Evolutionary conservation across 2,113 vertebrate genomes (phyloP).

Genomic region (Sebastes fasciatus): DNA sequence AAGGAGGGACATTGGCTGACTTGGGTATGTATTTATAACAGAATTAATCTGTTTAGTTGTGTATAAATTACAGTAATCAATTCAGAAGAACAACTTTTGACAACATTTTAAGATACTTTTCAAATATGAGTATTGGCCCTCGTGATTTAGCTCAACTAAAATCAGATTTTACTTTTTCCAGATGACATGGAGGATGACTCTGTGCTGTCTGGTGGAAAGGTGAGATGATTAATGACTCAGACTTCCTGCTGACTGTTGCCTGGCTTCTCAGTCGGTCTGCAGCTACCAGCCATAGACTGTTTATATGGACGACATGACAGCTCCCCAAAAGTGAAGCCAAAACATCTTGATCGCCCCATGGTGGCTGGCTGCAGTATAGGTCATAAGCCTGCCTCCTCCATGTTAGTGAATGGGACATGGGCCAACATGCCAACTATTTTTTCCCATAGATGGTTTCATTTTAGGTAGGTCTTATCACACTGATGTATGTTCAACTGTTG

Average conservation of each 20-base stretch:
- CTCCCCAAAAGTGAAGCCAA: no score
- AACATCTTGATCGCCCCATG: no score
- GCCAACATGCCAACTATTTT: no score
- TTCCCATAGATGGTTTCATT: no score
- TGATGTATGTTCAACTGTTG: no score
- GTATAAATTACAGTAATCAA: not conserved
- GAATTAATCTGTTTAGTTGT: not conserved
- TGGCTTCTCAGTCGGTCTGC: not conserved
- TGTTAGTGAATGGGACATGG: no score
- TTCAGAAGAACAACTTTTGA: not conserved
- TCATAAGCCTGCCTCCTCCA: no score
- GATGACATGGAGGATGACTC: slow-evolving; percentile 98
- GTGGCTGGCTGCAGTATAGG: no score
- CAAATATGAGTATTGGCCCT: not conserved
- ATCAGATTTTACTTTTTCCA: slow-evolving; percentile 58
- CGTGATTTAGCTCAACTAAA: not conserved
- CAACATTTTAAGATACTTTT: no score
- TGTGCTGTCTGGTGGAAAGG: slow-evolving; percentile 92
- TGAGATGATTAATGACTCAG: slow-evolving; percentile 63
- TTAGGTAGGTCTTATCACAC: no score
- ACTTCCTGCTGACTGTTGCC: not conserved
- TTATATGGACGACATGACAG: no score
- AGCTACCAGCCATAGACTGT: no score
- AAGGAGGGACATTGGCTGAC: slow-evolving; percentile 93
- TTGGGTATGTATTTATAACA: slow-evolving; percentile 84